Evolutionary conservation across 2,113 vertebrate genomes (phyloP).

Genomic region (Thamnaconus septentrionalis): DNA sequence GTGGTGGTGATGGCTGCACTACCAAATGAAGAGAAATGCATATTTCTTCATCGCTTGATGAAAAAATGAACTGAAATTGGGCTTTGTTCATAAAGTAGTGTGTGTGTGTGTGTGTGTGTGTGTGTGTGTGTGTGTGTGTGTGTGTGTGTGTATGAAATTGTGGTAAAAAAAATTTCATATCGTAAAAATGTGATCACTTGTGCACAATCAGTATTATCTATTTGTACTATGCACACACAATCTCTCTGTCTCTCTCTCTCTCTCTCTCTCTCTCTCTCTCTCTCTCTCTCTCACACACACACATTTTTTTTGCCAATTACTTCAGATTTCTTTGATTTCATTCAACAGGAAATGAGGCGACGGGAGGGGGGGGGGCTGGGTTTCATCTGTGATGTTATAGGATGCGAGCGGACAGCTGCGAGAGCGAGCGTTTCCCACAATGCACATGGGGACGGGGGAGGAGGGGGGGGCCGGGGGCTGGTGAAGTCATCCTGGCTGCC

Average conservation of each 20-base stretch:
- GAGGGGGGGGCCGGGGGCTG: constrained; percentile 55
- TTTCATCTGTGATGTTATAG: constrained; percentile 40
- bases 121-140: no score
- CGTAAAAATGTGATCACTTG: no score
- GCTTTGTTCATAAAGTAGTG: no score
- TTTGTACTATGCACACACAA: no score
- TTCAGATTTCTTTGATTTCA: constrained; percentile 33
- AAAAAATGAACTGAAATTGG: no score
- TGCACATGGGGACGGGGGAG: constrained; percentile 57
- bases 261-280: neutral
- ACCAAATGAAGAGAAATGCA: no score
- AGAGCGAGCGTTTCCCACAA: constrained; percentile 56
- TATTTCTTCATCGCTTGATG: no score
- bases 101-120: no score
- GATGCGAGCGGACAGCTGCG: constrained; percentile 62
- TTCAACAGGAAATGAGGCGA: constrained; percentile 40
- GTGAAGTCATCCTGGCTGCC: constrained; percentile 63
- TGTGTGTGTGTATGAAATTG: no score
- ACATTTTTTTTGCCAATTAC: constrained; percentile 48
- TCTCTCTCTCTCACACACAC: constrained; percentile 16
- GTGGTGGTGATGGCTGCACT: no score
- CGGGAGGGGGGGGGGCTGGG: constrained; percentile 1
- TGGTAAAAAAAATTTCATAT: no score
- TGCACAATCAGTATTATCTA: no score
- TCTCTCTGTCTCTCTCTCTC: neutral